phyloP scores from a whole-genome alignment of 2,888 invertebrate genomes.

The Drosophila basisetae region DNA sequence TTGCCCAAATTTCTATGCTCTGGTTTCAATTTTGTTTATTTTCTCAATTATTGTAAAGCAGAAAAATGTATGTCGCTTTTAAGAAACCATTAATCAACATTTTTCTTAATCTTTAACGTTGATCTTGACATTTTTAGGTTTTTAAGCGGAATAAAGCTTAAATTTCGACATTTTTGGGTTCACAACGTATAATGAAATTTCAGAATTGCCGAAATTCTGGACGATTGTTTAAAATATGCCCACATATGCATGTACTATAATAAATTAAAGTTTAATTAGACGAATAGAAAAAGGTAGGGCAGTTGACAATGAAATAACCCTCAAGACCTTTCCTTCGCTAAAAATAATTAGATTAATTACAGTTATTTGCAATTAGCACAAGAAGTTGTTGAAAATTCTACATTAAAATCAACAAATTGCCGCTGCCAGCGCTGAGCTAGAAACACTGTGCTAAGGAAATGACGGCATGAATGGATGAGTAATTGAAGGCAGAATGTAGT shows the following conservation, averaged over 20 bases:
- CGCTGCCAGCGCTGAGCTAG: conserved; percentile 37
- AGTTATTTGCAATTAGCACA: conserved; percentile 50
- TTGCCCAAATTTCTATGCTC: background rate
- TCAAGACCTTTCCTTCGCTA: conserved; percentile 30
- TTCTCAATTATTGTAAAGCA: conserved; percentile 17
- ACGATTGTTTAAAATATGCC: conserved; percentile 6
- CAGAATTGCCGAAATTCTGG: conserved; percentile 7
- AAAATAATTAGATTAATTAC: conserved; percentile 54
- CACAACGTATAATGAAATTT: conserved; percentile 24
- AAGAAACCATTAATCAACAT: conserved; percentile 53
- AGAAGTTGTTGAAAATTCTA: conserved; percentile 48
- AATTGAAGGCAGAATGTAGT: conserved; percentile 57
- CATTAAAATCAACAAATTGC: conserved; percentile 70
- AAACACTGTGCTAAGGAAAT: conserved; percentile 47
- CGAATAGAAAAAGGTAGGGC: conserved; percentile 2
- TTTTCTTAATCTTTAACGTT: conserved; percentile 42
- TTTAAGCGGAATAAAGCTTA: conserved; percentile 23
- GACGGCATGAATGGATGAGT: conserved; percentile 70
- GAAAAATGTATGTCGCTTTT: conserved; percentile 24
- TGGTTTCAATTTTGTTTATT: background rate
- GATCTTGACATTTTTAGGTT: conserved; percentile 66
- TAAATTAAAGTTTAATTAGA: conserved; percentile 6
- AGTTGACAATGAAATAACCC: conserved; percentile 10
- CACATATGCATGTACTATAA: conserved; percentile 1
- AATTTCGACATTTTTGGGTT: conserved; percentile 35